Evolutionary conservation across 2,113 vertebrate genomes (phyloP).

Genomic region (Brachionichthys hirsutus): DNA sequence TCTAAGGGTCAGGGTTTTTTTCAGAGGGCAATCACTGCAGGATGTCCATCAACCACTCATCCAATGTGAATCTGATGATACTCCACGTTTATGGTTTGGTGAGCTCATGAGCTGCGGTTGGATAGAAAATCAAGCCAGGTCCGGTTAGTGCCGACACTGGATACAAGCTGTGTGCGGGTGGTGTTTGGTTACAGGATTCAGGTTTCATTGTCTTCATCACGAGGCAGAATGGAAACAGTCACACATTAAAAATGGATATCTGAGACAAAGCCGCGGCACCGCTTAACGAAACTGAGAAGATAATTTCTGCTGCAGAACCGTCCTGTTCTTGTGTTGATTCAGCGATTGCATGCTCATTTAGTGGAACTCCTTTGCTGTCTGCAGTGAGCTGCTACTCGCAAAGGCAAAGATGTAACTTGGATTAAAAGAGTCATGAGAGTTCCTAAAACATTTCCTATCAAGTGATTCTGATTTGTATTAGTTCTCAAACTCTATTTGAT

Average conservation of each 20-base stretch:
- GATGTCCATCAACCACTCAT: slow-evolving; percentile 37
- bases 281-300: neutral
- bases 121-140: slow-evolving; percentile 55
- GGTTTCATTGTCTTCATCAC: slow-evolving; percentile 41
- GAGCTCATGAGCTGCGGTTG: slow-evolving; percentile 16
- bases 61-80: slow-evolving; percentile 42
- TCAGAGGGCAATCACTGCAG: slow-evolving; percentile 55
- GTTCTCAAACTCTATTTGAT: slow-evolving; percentile 6
- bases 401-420: neutral
- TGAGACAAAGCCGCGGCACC: neutral
- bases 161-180: slow-evolving; percentile 35
- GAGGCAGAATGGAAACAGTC: slow-evolving; percentile 16
- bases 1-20: neutral
- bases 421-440: neutral
- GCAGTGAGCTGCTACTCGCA: slow-evolving; percentile 6
- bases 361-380: slow-evolving; percentile 20
- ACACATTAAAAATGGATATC: neutral
- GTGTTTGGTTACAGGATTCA: slow-evolving; percentile 58
- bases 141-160: slow-evolving; percentile 36
- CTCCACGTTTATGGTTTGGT: slow-evolving; percentile 53
- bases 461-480: neutral
- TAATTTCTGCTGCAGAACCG: neutral
- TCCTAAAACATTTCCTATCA: neutral
- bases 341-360: slow-evolving; percentile 6
- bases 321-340: neutral